These are phyloP conservation scores for Omphaloscelis lunosa DNA, from an alignment of 2,888 invertebrate genomes.

Conservation along the genomic window DNA sequence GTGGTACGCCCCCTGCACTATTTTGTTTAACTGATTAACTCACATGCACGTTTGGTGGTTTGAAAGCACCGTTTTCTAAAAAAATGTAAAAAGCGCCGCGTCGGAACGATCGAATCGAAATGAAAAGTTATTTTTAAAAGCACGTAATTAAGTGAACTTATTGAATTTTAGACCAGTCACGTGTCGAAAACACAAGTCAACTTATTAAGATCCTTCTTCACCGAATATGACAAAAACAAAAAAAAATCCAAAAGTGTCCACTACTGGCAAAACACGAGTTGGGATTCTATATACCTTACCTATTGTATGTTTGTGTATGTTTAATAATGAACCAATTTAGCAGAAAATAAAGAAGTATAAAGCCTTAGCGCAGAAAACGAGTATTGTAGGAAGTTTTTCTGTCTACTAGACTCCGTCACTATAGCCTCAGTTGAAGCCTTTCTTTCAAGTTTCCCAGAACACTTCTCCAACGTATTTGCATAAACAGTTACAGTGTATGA, in stretches of 20 bases:
- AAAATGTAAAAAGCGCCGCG: not conserved
- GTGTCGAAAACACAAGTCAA: not conserved
- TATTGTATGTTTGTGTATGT: no score
- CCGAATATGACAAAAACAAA: not conserved
- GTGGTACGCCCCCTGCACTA: no score
- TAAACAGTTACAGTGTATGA: slow-evolving; percentile 88
- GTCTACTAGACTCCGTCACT: no score
- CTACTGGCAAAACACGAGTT: not conserved
- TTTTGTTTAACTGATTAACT: slow-evolving; percentile 24
- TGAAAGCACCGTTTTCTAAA: slow-evolving; percentile 27
- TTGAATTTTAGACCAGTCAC: not conserved
- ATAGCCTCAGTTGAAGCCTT: no score
- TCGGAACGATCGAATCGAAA: not conserved
- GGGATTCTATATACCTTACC: not conserved
- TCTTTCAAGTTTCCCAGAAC: not conserved
- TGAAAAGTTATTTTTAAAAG: not conserved
- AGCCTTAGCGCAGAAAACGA: not conserved
- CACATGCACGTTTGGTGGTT: slow-evolving; percentile 50
- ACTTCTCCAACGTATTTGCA: slow-evolving; percentile 10
- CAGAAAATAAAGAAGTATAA: not conserved
- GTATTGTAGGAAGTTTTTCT: not conserved
- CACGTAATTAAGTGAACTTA: not conserved
- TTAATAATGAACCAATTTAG: not conserved
- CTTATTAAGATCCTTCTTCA: not conserved
- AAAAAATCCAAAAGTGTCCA: not conserved